Evolutionary conservation across 2,797 vertebrate genomes (phyloP).

Genomic region (Lagocephalus sceleratus): DNA sequence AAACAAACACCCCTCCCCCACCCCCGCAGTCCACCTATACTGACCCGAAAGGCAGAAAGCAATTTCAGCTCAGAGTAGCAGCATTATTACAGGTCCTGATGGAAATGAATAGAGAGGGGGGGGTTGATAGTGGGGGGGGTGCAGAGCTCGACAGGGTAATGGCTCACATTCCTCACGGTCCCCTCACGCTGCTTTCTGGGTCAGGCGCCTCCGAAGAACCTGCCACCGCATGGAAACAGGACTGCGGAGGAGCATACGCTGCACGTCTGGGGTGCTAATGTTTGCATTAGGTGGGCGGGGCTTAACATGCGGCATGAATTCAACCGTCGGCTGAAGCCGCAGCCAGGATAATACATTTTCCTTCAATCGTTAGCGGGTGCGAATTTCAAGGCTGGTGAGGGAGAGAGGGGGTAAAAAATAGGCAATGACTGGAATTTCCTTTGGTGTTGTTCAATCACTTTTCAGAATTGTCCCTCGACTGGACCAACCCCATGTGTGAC

Average conservation of each 20-base stretch:
- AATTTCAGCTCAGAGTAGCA: constrained; percentile 78
- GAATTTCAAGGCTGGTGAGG: too few species aligned
- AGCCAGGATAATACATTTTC: background rate
- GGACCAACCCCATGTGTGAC: constrained; percentile 40
- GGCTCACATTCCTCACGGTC: constrained; percentile 55
- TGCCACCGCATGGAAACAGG: constrained; percentile 4
- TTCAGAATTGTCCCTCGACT: constrained; percentile 35
- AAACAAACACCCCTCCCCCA: constrained; percentile 23
- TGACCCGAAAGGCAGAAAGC: constrained; percentile 67
- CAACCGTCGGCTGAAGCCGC: constrained; percentile 16
- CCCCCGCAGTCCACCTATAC: constrained; percentile 22
- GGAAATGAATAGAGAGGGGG: constrained; percentile 65
- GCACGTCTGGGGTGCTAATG: background rate
- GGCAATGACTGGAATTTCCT: constrained; percentile 37
- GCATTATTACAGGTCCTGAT: constrained; percentile 70
- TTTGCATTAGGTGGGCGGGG: constrained; percentile 21
- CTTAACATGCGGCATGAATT: constrained; percentile 43
- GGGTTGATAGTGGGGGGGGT: constrained; percentile 9
- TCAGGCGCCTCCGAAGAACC: constrained; percentile 45
- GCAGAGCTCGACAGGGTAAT: constrained; percentile 64
- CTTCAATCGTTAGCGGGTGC: constrained; percentile 4
- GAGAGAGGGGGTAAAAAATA: too few species aligned
- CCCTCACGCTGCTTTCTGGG: constrained; percentile 52
- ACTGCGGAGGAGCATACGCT: background rate
- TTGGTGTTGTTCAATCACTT: constrained; percentile 34